Conservation (phyloP, 2,113 vertebrate species). For the Pristiophorus japonicus region DNA sequence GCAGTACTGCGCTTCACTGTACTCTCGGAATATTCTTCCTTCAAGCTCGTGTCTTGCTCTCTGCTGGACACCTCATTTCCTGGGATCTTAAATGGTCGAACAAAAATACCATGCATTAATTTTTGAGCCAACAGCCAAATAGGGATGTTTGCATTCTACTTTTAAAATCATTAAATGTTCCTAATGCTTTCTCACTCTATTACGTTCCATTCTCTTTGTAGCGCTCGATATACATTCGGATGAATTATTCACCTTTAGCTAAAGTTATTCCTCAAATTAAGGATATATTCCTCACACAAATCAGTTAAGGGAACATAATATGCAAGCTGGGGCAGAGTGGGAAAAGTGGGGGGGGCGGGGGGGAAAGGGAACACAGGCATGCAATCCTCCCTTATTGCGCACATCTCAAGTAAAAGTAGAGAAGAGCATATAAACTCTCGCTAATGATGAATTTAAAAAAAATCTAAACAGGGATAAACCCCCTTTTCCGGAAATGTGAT, state of each 20-base stretch:
- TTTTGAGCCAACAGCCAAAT: background rate
- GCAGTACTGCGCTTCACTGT: background rate
- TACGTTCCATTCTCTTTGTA: background rate
- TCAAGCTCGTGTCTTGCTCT: background rate
- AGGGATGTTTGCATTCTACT: background rate
- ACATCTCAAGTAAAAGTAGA: no score
- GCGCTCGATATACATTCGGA: background rate
- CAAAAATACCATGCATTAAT: background rate
- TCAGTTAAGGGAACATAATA: no score
- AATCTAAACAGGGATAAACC: no score
- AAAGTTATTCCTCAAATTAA: background rate
- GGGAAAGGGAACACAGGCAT: no score
- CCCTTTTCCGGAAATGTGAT: no score
- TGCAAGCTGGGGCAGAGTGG: no score
- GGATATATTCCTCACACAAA: no score
- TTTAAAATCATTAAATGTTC: background rate
- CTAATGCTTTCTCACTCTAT: background rate
- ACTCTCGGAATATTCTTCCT: background rate
- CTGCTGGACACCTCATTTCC: background rate
- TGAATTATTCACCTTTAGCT: background rate
- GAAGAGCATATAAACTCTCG: no score
- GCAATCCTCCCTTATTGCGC: no score
- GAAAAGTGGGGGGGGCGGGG: no score
- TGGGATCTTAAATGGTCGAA: background rate
- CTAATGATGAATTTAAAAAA: no score